Conservation (phyloP, 2,888 invertebrate genomes). For the Euspilapteryx auroguttella region DNA sequence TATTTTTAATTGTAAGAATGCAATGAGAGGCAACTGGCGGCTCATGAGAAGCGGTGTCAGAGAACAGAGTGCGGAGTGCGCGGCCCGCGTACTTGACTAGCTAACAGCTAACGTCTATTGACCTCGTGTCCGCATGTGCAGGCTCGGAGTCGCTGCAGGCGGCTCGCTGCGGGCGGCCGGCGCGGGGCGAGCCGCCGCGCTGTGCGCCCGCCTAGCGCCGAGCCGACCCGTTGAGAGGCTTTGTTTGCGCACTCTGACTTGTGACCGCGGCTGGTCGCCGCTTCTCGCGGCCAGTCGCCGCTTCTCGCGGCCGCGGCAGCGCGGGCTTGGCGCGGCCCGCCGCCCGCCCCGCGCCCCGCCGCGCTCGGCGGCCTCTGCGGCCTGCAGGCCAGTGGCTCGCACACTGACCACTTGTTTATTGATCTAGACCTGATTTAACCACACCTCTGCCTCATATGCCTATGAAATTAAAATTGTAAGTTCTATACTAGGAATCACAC, state of each 20-base stretch:
- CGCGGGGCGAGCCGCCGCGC: conserved; percentile 16
- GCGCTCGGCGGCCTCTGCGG: conserved; percentile 11
- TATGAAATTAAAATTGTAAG: not conserved
- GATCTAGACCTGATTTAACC: too few relatives aligned
- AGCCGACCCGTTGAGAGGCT: conserved; percentile 37
- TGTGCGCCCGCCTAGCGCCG: conserved; percentile 25
- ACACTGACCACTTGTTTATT: not conserved
- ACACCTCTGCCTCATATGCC: too few relatives aligned
- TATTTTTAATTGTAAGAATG: conserved; percentile 7
- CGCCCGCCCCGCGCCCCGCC: conserved; percentile 9
- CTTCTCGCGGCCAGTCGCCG: conserved; percentile 44
- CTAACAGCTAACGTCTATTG: conserved; percentile 18
- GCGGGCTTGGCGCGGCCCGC: not conserved
- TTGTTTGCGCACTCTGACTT: conserved; percentile 34
- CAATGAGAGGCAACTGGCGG: conserved; percentile 9
- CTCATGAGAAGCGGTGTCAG: conserved; percentile 41
- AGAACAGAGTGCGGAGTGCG: conserved; percentile 6
- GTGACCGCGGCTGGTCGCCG: conserved; percentile 48
- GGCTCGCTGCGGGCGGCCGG: conserved; percentile 26
- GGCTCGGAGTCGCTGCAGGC: conserved; percentile 39
- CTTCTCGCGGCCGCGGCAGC: conserved; percentile 12
- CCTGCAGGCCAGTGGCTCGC: conserved; percentile 4
- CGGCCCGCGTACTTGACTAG: conserved; percentile 9
- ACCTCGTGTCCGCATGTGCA: conserved; percentile 52
- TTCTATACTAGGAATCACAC: not conserved